Percentiles rank a stretch among this genome's conserved stretches.
Evolutionary conservation across 2,888 invertebrate species (phyloP).

Genomic region (Agonopterix alstromeriana): DNA sequence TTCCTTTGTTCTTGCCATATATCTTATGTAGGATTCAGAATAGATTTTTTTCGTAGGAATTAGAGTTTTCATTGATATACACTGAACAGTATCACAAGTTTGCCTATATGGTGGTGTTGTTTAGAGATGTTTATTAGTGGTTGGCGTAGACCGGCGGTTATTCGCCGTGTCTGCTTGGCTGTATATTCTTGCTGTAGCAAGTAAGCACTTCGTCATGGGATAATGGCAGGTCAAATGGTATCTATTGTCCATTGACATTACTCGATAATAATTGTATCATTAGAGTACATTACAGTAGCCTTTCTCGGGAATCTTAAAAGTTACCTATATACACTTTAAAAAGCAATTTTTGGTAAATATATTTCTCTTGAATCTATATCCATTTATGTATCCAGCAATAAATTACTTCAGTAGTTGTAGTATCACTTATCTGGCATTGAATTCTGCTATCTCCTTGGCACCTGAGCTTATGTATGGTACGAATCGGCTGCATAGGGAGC

Average conservation of each 20-base stretch:
- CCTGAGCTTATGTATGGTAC: not conserved
- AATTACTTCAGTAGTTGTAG: constrained; percentile 72
- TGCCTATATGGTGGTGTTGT: constrained; percentile 66
- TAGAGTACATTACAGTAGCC: constrained; percentile 76
- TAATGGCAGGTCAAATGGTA: constrained; percentile 72
- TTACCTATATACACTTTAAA: constrained; percentile 74
- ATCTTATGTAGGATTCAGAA: constrained; percentile 67
- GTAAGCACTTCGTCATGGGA: constrained; percentile 67
- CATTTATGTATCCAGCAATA: constrained; percentile 76
- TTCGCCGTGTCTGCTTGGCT: constrained; percentile 55
- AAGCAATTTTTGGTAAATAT: constrained; percentile 71
- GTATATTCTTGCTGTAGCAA: constrained; percentile 70
- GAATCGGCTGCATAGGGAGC: constrained; percentile 7
- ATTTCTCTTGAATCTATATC: constrained; percentile 75
- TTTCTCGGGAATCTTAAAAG: constrained; percentile 74
- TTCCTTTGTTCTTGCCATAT: constrained; percentile 73
- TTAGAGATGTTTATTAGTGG: constrained; percentile 65
- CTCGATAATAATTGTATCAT: constrained; percentile 77
- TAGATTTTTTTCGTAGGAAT: constrained; percentile 64
- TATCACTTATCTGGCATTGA: constrained; percentile 57
- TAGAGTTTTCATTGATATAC: constrained; percentile 67
- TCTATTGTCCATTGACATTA: constrained; percentile 76
- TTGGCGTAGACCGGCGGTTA: constrained; percentile 47
- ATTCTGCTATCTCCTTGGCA: constrained; percentile 26
- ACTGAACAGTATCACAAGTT: constrained; percentile 66